Conservation (phyloP, 2,888 invertebrate genomes). For the Coenonympha arcania region DNA sequence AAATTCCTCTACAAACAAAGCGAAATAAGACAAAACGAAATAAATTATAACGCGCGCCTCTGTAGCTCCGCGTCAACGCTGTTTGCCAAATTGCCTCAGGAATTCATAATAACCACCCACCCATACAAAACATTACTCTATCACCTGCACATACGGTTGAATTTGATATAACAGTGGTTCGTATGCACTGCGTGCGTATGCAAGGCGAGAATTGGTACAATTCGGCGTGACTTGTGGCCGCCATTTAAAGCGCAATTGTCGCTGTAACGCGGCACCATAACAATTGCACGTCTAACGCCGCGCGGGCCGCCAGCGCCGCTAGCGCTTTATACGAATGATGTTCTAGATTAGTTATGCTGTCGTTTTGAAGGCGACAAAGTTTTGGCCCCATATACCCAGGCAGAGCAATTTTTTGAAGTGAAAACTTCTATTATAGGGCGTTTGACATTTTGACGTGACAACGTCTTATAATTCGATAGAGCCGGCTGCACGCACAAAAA, state of each 20-base stretch:
- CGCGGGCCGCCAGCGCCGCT: background rate
- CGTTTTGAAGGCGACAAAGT: no score
- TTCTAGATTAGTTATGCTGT: no score
- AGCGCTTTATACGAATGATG: no score
- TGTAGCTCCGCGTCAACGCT: constrained; percentile 37
- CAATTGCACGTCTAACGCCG: background rate
- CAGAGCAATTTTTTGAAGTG: no score
- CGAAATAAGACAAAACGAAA: constrained; percentile 26
- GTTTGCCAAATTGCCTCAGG: constrained; percentile 49
- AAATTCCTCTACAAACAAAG: background rate
- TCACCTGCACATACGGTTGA: background rate
- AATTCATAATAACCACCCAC: constrained; percentile 13
- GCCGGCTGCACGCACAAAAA: no score
- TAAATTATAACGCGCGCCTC: constrained; percentile 32
- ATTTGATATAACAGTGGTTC: constrained; percentile 1
- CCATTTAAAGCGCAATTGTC: constrained; percentile 26
- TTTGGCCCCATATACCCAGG: no score
- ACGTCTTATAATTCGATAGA: no score
- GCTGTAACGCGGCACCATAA: constrained; percentile 20
- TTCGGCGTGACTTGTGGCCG: constrained; percentile 30
- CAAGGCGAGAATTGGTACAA: constrained; percentile 28
- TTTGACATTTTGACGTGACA: no score
- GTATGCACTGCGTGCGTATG: constrained; percentile 26
- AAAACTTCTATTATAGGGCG: no score
- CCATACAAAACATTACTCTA: constrained; percentile 6